Base-by-base conservation (phyloP, 2,888 invertebrate genomes). In the Agrochola macilenta region DNA sequence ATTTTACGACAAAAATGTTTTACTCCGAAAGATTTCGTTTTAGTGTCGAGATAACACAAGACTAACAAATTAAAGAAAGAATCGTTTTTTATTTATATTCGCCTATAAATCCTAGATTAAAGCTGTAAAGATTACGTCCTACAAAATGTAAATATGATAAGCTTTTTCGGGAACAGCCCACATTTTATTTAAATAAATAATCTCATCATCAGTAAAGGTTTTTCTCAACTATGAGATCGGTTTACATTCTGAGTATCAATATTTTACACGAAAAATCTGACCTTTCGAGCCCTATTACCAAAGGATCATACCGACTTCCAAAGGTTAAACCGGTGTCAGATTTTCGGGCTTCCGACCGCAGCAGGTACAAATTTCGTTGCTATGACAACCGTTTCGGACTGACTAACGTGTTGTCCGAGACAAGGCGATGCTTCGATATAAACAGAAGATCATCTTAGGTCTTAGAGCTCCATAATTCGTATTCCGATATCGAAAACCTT, bases 281-380 rank as follows among this genome's bases (percentile, higher is more conserved):
- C 57, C 61, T 68, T 52, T 23, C 43, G 5, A 69, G 68, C 23
- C 79, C n/a, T 73, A 79, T 66, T 54, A 64, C 63, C 52, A 30
- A 35, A 57, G 82, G 63, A 76, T 69, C 43, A 64, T 35, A 35
- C 20, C n/a, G 39, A 82, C 58, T 35, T 64, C 35, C 11, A 52
- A 76, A 35, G 76, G 63, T 43, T 63, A 81, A 81, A 43, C 63
- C 57, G 39, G 30, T 58, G 82, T 82, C 63, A 63, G 68, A 69
- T 82, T 76, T 63, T 64, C 61, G 17, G 20, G 23, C 49, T 75
- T 68, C 49, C 35, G 12, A 63, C 68, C n/a, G 3, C 66, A 17
- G 17, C 17, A 7, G 52, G 14, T n/a, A 54, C 26, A 43, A 23
- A 0, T 52, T 81, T 54, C 35, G 74, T 65, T 54, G 46, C 81